phyloP scores from a whole-genome alignment of 2,797 vertebrate species.

The Phataginus tricuspis region DNA sequence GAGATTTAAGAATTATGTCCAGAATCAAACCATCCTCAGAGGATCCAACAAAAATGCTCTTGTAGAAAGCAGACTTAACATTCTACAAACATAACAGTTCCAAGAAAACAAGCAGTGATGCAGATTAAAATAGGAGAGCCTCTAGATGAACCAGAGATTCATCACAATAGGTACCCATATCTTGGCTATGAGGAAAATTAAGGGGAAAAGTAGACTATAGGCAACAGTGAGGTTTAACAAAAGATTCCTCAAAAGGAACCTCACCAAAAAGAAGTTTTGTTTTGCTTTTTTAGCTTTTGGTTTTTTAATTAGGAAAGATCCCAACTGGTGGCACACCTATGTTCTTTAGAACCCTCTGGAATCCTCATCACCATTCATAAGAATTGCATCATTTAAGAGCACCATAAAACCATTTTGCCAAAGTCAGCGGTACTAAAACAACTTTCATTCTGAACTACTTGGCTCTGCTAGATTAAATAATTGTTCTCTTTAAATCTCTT shows the following conservation, averaged over 20 bases:
- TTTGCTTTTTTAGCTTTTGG: background rate
- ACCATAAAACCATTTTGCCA: constrained; percentile 12
- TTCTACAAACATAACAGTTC: constrained; percentile 3
- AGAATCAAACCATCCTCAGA: constrained; percentile 51
- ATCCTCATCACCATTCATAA: constrained; percentile 3
- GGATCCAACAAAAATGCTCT: constrained; percentile 42
- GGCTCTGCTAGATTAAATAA: background rate
- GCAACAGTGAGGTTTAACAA: constrained; percentile 4
- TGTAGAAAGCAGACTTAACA: constrained; percentile 3
- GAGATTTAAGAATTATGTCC: constrained; percentile 53
- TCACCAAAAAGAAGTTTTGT: constrained; percentile 14
- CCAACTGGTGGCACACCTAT: background rate
- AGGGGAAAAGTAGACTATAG: background rate
- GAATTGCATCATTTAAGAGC: constrained; percentile 24
- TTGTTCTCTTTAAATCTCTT: background rate
- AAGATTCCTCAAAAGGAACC: constrained; percentile 7
- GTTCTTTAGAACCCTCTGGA: constrained; percentile 30
- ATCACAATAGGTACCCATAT: background rate
- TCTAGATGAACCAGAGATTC: constrained; percentile 28
- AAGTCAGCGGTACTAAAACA: constrained; percentile 39
- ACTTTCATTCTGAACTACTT: background rate
- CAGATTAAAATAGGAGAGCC: constrained; percentile 13
- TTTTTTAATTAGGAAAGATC: constrained; percentile 19
- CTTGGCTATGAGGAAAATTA: constrained; percentile 11
- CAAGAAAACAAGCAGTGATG: constrained; percentile 4